Conservation (phyloP, 2,113 vertebrate genomes). For the Xiphophorus maculatus region DNA sequence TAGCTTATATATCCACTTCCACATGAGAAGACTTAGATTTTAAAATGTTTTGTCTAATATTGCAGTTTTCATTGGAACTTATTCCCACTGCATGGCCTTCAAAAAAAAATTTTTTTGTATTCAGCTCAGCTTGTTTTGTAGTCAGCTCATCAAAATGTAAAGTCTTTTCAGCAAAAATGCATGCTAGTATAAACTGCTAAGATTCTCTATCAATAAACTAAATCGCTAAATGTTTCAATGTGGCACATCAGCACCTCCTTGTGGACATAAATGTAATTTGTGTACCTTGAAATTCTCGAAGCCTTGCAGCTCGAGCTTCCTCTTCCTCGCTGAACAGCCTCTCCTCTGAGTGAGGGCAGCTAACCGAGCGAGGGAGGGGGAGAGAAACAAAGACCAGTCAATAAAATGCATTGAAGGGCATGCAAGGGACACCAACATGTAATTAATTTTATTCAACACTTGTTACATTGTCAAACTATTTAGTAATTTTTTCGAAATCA, state of each 20-base stretch:
- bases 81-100: neutral
- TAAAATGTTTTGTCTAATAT: neutral
- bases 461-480: neutral
- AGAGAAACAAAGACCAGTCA: neutral
- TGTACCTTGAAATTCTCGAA: constrained; percentile 91
- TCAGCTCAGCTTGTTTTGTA: too few species aligned
- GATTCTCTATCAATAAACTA: neutral
- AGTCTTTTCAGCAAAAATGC: neutral
- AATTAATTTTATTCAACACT: neutral
- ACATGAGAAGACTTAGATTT: neutral
- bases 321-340: constrained; percentile 85
- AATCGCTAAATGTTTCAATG: neutral
- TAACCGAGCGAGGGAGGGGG: constrained; percentile 46
- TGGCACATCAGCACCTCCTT: constrained; percentile 44
- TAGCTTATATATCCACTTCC: neutral
- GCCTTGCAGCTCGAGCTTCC: constrained; percentile 76
- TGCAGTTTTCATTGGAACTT: neutral
- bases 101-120: neutral
- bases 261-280: constrained; percentile 23
- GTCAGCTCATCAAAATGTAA: neutral
- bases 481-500: neutral
- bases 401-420: too few species aligned
- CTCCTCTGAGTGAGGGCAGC: constrained; percentile 89
- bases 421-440: neutral
- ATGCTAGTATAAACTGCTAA: neutral